A percentile compares a stretch with the other conserved stretches of the same genome.
Conservation (phyloP, 2,888 invertebrate species). For the Tridacna crocea region DNA sequence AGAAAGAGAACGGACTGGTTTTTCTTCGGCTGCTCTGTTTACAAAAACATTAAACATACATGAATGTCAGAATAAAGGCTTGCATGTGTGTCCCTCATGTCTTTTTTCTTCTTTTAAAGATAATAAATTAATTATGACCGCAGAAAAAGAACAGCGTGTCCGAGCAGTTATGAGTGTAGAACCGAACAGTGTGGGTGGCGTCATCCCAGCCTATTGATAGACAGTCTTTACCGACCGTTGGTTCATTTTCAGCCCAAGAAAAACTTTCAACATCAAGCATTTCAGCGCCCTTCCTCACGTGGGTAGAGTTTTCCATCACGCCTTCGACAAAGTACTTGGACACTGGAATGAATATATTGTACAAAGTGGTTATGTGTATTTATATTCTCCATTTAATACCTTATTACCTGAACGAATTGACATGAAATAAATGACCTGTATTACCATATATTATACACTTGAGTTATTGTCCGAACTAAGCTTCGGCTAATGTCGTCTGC, state of each 20-base stretch:
- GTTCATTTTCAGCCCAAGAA: neutral
- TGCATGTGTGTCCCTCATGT: no score
- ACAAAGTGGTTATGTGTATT: neutral
- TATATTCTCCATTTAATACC: neutral
- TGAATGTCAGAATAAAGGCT: no score
- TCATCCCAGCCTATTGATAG: neutral
- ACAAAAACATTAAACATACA: no score
- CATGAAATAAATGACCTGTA: no score
- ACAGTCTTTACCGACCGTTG: neutral
- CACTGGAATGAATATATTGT: neutral
- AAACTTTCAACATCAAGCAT: neutral
- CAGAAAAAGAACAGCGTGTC: neutral
- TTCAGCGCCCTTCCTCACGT: neutral
- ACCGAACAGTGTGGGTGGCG: neutral
- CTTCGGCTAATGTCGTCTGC: no score
- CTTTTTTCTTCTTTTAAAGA: no score
- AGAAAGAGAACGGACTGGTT: no score
- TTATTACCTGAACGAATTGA: neutral
- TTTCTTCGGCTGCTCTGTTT: no score
- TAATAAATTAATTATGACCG: neutral
- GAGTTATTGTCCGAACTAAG: no score
- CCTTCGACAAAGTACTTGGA: neutral
- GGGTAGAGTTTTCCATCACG: neutral
- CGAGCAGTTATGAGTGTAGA: neutral
- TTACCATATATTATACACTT: no score